Base-by-base conservation (phyloP, 2,797 vertebrate species). In the Scolopax rusticola region DNA sequence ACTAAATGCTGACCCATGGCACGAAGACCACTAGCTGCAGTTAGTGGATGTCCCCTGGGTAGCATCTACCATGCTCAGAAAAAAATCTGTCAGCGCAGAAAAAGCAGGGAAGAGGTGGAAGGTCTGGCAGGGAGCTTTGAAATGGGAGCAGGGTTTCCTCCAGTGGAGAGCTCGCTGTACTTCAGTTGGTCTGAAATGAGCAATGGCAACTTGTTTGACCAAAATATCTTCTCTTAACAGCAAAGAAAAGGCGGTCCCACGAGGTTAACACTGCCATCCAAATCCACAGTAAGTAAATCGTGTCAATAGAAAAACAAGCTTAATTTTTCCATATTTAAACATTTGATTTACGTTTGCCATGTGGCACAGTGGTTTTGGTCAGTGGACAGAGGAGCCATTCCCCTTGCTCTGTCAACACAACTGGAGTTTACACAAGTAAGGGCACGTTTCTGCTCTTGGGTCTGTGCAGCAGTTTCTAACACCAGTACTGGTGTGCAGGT, bases 161-260 rank as follows among this genome's bases (percentile, higher is more conserved):
- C 65, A 15, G 41, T 38, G 38, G 45, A 51, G 71, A 93, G 83
- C 85, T 90, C 51, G n/a, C 43, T 79, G 6, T 77, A 11, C 47
- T 75, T 87, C 20, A 47, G 33, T 30, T 65, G 40, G 41, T 54
- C 53, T 92, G 60, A 90, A 83, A 77, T 18, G 32, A 3, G 32
- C 57, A 65, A 56, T 20, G 73, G 78, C 71, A 68, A 3, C 78
- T 90, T 69, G 71, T 89, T 87, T 96, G 79, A 97, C 63, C 63
- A 75, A 89, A 89, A 25, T 85, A 15, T 68, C 27, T 92, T 94
- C 71, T 95, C 64, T 97, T 97, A 38, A 38, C 98, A 99, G 99
- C 99, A 99, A 99, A 99, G 99, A 95, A 99, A 99, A 99, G 99
- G 99, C 90, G 99, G 99, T 70, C 99, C 99, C 90, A 99, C 99